Evolutionary conservation across 2,797 vertebrate genomes (phyloP).

Genomic region (Microctenopoma steveboyesi): DNA sequence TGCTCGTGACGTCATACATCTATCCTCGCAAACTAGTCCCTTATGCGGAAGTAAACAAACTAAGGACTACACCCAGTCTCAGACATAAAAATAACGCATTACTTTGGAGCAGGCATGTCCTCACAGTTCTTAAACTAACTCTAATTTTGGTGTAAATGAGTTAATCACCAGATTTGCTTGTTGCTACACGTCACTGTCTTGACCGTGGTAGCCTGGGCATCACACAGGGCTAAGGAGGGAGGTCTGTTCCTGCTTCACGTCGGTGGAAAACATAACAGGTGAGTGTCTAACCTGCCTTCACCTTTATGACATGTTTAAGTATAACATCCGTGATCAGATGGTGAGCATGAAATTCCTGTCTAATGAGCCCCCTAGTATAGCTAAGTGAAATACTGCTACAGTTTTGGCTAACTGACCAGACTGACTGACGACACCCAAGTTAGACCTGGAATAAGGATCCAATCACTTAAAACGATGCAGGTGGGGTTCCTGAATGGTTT

Average conservation of each 20-base stretch:
- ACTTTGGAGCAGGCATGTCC: rapidly evolving
- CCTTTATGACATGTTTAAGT: background rate
- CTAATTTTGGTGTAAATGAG: rapidly evolving
- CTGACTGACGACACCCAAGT: background rate
- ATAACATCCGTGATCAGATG: background rate
- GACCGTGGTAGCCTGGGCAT: background rate
- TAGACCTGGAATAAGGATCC: background rate
- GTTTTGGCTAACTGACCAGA: constrained; percentile 20
- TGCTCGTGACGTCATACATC: background rate
- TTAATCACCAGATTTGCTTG: background rate
- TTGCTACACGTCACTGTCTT: constrained; percentile 9
- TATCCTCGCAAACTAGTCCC: constrained; percentile 3
- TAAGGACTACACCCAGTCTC: rapidly evolving
- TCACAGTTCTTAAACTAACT: background rate
- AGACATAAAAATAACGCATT: rapidly evolving
- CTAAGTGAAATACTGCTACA: background rate
- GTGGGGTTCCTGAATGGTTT: background rate
- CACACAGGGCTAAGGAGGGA: background rate
- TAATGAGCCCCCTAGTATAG: rapidly evolving
- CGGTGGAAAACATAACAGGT: constrained; percentile 34
- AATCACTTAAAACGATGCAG: rapidly evolving
- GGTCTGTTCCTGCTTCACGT: constrained; percentile 1
- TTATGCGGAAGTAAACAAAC: background rate
- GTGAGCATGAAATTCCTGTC: rapidly evolving
- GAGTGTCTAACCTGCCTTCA: background rate